phyloP scores from a whole-genome alignment of 2,113 vertebrate species.

The Tragelaphus imberbis region DNA sequence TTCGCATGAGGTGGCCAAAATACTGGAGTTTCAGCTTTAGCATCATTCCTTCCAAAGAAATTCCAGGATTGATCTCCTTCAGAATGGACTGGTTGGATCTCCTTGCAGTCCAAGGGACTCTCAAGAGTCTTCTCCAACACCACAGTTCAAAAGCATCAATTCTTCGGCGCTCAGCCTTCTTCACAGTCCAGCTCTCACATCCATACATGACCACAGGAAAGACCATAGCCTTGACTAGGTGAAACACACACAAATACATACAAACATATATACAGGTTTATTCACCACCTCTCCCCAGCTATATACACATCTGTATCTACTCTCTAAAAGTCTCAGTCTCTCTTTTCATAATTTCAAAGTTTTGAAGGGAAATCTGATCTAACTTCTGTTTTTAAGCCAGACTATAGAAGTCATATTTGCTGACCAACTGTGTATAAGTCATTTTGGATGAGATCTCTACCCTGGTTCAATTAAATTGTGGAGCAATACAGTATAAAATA shows the following conservation, averaged over 20 bases:
- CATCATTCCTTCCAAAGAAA: too few relatives aligned
- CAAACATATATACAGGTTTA: neutral
- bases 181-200: too few relatives aligned
- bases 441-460: neutral
- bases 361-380: neutral
- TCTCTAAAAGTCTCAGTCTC: neutral
- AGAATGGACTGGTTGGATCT: too few relatives aligned
- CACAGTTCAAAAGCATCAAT: too few relatives aligned
- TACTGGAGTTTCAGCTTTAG: too few relatives aligned
- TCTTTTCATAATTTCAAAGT: neutral
- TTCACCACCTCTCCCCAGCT: neutral
- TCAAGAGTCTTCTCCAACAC: too few relatives aligned
- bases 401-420: neutral
- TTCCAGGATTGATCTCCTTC: too few relatives aligned
- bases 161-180: too few relatives aligned
- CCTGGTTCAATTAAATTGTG: neutral
- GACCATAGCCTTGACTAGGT: too few relatives aligned
- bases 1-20: too few relatives aligned
- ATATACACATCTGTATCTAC: neutral
- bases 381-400: neutral
- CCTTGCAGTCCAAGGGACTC: too few relatives aligned
- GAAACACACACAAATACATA: accelerated
- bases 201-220: too few relatives aligned
- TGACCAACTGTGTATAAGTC: neutral
- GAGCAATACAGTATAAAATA: neutral